phyloP scores from a whole-genome alignment of 1,140 invertebrate genomes.

The Arion vulgaris region DNA sequence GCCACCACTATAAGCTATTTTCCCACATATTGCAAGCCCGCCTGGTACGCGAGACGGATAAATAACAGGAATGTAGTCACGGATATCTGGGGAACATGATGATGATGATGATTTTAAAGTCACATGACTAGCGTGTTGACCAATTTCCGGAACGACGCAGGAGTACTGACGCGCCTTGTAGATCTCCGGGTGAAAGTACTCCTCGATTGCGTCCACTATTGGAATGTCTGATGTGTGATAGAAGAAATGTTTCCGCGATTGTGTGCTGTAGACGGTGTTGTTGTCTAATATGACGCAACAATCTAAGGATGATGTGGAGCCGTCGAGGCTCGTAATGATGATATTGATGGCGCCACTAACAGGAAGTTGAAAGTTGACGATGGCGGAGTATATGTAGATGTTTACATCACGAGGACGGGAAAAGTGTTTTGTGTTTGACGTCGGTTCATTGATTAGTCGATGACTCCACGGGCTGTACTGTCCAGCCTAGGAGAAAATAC shows the following conservation, averaged over 20 bases:
- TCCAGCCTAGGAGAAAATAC: not conserved
- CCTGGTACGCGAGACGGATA: conserved; percentile 17
- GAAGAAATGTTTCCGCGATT: not conserved
- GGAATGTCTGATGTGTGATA: conserved; percentile 33
- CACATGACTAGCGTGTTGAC: conserved; percentile 23
- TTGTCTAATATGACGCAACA: conserved; percentile 35
- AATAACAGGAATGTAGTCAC: conserved; percentile 37
- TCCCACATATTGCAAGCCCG: conserved; percentile 40
- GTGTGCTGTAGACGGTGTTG: conserved; percentile 1
- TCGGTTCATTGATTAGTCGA: not conserved
- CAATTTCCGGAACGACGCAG: conserved; percentile 35
- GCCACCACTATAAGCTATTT: conserved; percentile 21
- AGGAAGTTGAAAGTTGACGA: conserved; percentile 34
- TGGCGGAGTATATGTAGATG: conserved; percentile 44
- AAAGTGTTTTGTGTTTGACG: conserved; percentile 13
- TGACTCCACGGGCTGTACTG: not conserved
- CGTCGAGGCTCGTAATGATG: conserved; percentile 37
- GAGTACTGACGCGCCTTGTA: conserved; percentile 35
- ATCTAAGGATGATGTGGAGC: not conserved
- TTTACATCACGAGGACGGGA: not conserved
- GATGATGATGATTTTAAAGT: conserved; percentile 28
- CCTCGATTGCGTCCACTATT: conserved; percentile 13
- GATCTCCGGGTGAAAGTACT: conserved; percentile 2
- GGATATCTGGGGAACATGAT: conserved; percentile 11
- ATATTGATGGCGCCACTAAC: conserved; percentile 33